Evolutionary conservation across 2,797 vertebrate species (phyloP).

Genomic region (Gouania willdenowi): DNA sequence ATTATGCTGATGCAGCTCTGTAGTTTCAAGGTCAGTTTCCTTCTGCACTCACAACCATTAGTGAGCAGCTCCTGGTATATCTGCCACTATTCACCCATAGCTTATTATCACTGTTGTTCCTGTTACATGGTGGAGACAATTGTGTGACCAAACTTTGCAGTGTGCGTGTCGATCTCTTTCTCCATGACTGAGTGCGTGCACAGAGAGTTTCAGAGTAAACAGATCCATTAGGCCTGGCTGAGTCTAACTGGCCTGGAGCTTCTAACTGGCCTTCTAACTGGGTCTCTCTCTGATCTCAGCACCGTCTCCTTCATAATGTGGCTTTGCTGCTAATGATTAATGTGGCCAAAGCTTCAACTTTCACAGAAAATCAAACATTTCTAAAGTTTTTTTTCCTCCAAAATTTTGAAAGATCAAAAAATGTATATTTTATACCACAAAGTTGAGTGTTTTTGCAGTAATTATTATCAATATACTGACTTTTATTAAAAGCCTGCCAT

Average conservation of each 20-base stretch:
- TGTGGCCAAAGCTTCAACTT: neutral
- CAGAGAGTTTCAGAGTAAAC: too few relatives aligned
- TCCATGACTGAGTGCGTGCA: too few relatives aligned
- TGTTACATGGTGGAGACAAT: too few relatives aligned
- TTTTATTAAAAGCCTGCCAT: too few relatives aligned
- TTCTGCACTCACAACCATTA: conserved; percentile 66
- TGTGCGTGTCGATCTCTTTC: too few relatives aligned
- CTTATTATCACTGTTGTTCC: too few relatives aligned
- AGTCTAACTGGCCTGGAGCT: conserved; percentile 24
- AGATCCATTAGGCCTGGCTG: conserved; percentile 9
- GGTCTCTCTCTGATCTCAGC: conserved; percentile 24
- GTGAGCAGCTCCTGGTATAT: neutral
- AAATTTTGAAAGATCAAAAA: too few relatives aligned
- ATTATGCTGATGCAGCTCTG: conserved; percentile 99
- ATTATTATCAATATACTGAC: too few relatives aligned
- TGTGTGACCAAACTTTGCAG: too few relatives aligned
- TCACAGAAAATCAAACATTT: neutral
- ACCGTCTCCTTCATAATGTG: neutral
- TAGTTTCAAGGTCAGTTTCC: conserved; percentile 99
- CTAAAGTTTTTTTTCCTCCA: too few relatives aligned
- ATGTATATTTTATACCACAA: too few relatives aligned
- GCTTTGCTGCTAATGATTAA: neutral
- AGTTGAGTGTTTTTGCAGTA: too few relatives aligned
- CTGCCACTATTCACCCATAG: neutral
- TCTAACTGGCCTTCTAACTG: conserved; percentile 33